phyloP scores from a whole-genome alignment of 1,140 invertebrate genomes.

The Macrosteles quadrilineatus region DNA sequence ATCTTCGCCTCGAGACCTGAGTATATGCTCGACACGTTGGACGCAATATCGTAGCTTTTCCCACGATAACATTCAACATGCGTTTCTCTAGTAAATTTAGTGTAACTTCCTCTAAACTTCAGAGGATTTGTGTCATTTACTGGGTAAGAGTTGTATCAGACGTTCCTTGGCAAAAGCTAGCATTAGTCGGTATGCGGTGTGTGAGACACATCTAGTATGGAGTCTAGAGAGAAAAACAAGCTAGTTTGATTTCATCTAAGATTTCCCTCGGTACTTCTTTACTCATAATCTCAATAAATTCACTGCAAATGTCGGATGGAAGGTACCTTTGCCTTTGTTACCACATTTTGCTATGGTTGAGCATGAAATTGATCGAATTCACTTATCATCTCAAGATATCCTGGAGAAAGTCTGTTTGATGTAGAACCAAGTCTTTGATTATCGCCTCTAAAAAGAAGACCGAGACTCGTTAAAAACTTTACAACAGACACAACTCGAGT shows the following conservation, averaged over 20 bases:
- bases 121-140: not conserved
- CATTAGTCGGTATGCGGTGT: not conserved
- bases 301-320: not conserved
- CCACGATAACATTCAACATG: not conserved
- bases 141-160: conserved; percentile 13
- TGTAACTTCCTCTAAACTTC: too few species aligned
- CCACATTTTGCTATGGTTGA: conserved; percentile 4
- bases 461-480: too few species aligned
- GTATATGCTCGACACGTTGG: not conserved
- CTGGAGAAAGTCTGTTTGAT: too few species aligned
- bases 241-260: too few species aligned
- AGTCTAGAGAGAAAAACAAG: not conserved
- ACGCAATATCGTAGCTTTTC: not conserved
- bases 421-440: not conserved
- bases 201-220: not conserved
- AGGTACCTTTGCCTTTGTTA: conserved; percentile 11
- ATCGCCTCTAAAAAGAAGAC: too few species aligned
- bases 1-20: not conserved
- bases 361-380: conserved; percentile 4
- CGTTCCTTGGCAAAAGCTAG: not conserved
- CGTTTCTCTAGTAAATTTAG: too few species aligned
- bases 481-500: conserved; percentile 13
- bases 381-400: conserved; percentile 6
- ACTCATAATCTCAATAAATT: conserved; percentile 18
- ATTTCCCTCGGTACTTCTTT: not conserved